phyloP scores from a whole-genome alignment of 2,888 invertebrate species.

The Adelphocoris suturalis region DNA sequence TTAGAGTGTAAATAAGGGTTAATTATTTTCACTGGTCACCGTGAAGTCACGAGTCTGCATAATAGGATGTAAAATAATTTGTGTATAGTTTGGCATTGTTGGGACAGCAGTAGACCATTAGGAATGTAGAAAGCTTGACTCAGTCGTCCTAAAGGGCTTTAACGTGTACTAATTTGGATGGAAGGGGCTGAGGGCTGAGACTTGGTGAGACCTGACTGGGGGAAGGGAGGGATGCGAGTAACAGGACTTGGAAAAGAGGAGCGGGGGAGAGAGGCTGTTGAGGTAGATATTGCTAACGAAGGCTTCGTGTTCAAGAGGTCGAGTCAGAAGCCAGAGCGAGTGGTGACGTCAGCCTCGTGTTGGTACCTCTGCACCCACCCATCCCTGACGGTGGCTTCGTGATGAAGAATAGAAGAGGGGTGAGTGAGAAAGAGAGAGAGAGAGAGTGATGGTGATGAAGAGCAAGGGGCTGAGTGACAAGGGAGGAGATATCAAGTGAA shows the following conservation, averaged over 20 bases:
- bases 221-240: background rate
- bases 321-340: slow-evolving; percentile 68
- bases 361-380: slow-evolving; percentile 13
- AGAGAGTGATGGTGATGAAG: background rate
- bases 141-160: slow-evolving; percentile 58
- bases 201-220: background rate
- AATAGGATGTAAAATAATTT: slow-evolving; percentile 30
- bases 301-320: slow-evolving; percentile 72
- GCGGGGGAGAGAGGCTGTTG: slow-evolving; percentile 65
- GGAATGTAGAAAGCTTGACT: slow-evolving; percentile 66
- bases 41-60: background rate
- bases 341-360: slow-evolving; percentile 65
- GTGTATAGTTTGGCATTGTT: slow-evolving; percentile 58
- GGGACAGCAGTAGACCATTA: slow-evolving; percentile 66
- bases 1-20: background rate
- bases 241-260: slow-evolving; percentile 42
- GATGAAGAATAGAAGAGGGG: background rate
- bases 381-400: background rate
- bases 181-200: slow-evolving; percentile 49
- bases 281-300: slow-evolving; percentile 73
- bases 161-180: slow-evolving; percentile 71
- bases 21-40: background rate
- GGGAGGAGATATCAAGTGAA: background rate
- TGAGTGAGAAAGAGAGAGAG: background rate
- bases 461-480: background rate